Evolutionary conservation across 53 echinoderm and acorn worm genomes (phyloP).

Genomic region (Echinometra lucunter): DNA sequence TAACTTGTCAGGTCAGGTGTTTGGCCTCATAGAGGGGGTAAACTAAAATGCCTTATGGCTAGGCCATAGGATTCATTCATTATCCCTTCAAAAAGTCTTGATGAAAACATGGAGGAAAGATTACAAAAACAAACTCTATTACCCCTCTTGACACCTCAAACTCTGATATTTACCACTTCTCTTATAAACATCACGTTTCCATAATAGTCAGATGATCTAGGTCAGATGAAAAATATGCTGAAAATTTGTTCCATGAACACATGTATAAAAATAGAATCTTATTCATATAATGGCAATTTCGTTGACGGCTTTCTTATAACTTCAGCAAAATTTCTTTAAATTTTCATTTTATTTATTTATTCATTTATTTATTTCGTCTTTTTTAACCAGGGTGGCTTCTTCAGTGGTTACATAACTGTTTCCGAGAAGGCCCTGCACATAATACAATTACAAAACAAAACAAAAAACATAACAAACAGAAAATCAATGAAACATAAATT

Average conservation of each 20-base stretch:
- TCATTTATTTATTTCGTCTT: too few species aligned
- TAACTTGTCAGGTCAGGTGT: neutral
- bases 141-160: slow-evolving; percentile 6
- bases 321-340: too few species aligned
- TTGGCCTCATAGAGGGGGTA: slow-evolving; percentile 45
- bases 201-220: neutral
- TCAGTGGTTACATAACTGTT: too few species aligned
- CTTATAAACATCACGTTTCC: neutral
- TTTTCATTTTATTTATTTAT: too few species aligned
- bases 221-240: slow-evolving; percentile 11
- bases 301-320: too few species aligned
- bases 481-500: too few species aligned
- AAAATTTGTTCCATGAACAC: slow-evolving; percentile 23
- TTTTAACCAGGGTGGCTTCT: too few species aligned
- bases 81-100: slow-evolving; percentile 7
- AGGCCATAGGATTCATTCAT: neutral
- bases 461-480: too few species aligned
- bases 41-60: slow-evolving; percentile 16
- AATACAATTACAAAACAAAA: too few species aligned
- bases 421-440: too few species aligned
- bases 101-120: neutral
- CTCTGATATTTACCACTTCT: neutral
- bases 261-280: neutral
- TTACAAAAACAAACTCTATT: slow-evolving; percentile 15
- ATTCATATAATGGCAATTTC: too few species aligned